A percentile compares a stretch with the other conserved stretches of the same genome.
phyloP scores from a whole-genome alignment of 2,888 invertebrate genomes.

The Melinaea marsaeus region DNA sequence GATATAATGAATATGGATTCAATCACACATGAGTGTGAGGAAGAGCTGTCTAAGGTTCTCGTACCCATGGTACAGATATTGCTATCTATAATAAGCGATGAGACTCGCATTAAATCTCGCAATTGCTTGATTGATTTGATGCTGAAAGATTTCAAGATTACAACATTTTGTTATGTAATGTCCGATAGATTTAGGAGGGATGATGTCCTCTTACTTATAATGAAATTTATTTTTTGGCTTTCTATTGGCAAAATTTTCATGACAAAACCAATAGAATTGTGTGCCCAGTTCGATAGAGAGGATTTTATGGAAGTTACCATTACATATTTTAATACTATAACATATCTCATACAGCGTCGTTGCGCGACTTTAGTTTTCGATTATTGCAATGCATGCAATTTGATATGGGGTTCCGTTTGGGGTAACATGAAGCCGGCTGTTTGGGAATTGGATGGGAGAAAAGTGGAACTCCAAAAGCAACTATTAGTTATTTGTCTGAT shows the following conservation, averaged over 20 bases:
- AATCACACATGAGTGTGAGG: constrained; percentile 68
- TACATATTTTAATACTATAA: constrained; percentile 56
- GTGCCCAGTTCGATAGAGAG: constrained; percentile 50
- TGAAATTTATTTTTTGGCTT: constrained; percentile 69
- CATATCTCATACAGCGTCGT: constrained; percentile 49
- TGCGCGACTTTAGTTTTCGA: constrained; percentile 50
- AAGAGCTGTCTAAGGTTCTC: constrained; percentile 71
- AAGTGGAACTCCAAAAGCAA: constrained; percentile 76
- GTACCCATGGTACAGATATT: constrained; percentile 78
- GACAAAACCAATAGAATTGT: constrained; percentile 48
- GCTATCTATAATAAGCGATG: constrained; percentile 72
- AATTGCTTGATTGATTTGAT: constrained; percentile 50
- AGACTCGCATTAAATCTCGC: constrained; percentile 60
- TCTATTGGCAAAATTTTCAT: constrained; percentile 59
- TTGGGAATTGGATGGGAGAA: constrained; percentile 40
- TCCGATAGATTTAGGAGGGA: constrained; percentile 62
- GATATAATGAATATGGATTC: constrained; percentile 71
- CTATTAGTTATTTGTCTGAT: constrained; percentile 79
- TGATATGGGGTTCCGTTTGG: constrained; percentile 52
- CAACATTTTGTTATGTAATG: constrained; percentile 55
- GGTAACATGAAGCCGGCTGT: constrained; percentile 42
- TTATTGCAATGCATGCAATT: constrained; percentile 55
- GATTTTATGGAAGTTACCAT: constrained; percentile 57
- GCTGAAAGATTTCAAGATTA: constrained; percentile 54
- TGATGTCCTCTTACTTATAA: constrained; percentile 64